Percentiles rank a stretch among this genome's conserved stretches.
Conservation (phyloP, 2,113 vertebrate species). For the Semicossyphus pulcher region DNA sequence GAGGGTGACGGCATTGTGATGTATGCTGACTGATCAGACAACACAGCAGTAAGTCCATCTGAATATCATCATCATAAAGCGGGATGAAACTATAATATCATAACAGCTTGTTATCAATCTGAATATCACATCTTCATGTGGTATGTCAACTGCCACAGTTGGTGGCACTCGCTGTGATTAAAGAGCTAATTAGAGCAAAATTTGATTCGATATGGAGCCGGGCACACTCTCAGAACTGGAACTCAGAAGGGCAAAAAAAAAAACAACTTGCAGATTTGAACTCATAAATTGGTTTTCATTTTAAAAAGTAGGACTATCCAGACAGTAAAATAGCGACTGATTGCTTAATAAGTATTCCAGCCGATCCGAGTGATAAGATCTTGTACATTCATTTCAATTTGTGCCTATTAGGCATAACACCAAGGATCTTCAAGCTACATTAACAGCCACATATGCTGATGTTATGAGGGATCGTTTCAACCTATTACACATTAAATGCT, state of each 20-base stretch:
- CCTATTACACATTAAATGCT: conserved; percentile 78
- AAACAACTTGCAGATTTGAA: conserved; percentile 34
- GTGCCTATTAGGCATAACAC: conserved; percentile 71
- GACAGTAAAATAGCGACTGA: conserved; percentile 38
- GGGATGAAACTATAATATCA: conserved; percentile 22
- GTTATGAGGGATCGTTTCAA: conserved; percentile 71
- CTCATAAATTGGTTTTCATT: conserved; percentile 30
- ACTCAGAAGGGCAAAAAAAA: conserved; percentile 30
- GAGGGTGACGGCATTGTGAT: background rate
- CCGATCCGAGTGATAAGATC: conserved; percentile 52
- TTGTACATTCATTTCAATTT: conserved; percentile 74
- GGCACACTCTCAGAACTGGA: conserved; percentile 27
- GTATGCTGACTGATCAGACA: conserved; percentile 12
- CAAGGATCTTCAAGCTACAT: conserved; percentile 78
- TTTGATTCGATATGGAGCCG: conserved; percentile 42
- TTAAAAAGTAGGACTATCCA: conserved; percentile 25
- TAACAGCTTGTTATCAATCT: conserved; percentile 47
- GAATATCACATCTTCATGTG: conserved; percentile 45
- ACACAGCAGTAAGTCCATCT: conserved; percentile 6
- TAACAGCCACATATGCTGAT: conserved; percentile 64
- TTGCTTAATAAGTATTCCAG: conserved; percentile 50
- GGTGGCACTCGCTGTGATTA: conserved; percentile 60
- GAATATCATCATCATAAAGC: conserved; percentile 23
- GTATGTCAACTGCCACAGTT: conserved; percentile 37
- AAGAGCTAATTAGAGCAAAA: conserved; percentile 58